phyloP scores from a whole-genome alignment of 2,888 invertebrate species.

The Gastrophysa polygoni region DNA sequence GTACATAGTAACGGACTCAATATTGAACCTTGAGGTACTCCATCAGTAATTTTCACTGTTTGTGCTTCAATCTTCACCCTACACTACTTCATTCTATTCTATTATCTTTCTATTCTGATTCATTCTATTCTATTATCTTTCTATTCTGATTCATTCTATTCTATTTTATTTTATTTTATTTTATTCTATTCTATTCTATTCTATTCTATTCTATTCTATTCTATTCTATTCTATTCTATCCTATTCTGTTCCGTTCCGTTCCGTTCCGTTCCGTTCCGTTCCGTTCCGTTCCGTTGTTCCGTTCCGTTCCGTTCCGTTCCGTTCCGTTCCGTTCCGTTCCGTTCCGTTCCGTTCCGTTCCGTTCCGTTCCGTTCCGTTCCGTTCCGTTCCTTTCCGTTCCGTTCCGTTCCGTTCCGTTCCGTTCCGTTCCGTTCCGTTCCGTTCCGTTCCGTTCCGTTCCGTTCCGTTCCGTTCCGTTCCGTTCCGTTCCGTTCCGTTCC shows the following conservation, averaged over 20 bases:
- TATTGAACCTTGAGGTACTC: no score
- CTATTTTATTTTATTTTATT: slow-evolving; percentile 18
- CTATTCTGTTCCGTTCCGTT: slow-evolving; percentile 16
- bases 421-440: slow-evolving; percentile 20
- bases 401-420: slow-evolving; percentile 20
- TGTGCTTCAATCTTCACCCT: no score
- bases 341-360: slow-evolving; percentile 21
- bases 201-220: slow-evolving; percentile 14
- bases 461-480: slow-evolving; percentile 12
- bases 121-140: slow-evolving; percentile 17
- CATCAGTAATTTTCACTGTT: no score
- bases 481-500: background rate
- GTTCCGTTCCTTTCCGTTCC: slow-evolving; percentile 19
- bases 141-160: slow-evolving; percentile 14
- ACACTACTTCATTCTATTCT: slow-evolving; percentile 3
- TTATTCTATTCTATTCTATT: slow-evolving; percentile 20
- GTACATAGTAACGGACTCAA: no score
- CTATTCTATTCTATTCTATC: slow-evolving; percentile 15
- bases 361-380: slow-evolving; percentile 24
- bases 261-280: slow-evolving; percentile 11
- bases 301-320: slow-evolving; percentile 13
- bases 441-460: slow-evolving; percentile 17
- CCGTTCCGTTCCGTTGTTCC: slow-evolving; percentile 9
- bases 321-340: slow-evolving; percentile 18
- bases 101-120: background rate